A percentile compares a stretch with the other conserved stretches of the same genome.
phyloP scores from a whole-genome alignment of 2,888 invertebrate genomes.

The Lasioglossum calceatum region DNA sequence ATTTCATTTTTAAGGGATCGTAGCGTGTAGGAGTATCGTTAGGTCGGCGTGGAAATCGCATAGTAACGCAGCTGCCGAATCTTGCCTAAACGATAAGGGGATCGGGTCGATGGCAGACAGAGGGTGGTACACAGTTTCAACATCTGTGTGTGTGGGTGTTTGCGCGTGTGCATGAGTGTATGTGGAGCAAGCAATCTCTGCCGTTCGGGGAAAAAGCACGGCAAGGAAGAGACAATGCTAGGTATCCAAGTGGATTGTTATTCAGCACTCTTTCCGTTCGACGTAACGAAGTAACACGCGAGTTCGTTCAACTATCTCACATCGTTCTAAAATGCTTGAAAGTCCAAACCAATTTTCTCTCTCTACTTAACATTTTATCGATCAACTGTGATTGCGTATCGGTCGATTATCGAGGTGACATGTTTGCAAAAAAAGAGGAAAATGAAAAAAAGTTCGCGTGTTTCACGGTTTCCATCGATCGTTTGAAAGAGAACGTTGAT shows the following conservation, averaged over 20 bases:
- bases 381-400: slow-evolving; percentile 6
- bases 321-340: slow-evolving; percentile 2
- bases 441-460: not conserved
- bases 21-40: not conserved
- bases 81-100: not conserved
- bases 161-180: not conserved
- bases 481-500: not conserved
- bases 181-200: not conserved
- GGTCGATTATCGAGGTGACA: slow-evolving; percentile 2
- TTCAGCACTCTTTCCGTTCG: not conserved
- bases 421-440: not conserved
- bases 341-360: slow-evolving; percentile 9
- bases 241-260: slow-evolving; percentile 9
- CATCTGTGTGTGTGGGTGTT: not conserved
- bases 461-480: not conserved
- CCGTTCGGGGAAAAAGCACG: not conserved
- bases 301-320: slow-evolving; percentile 1
- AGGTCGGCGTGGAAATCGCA: not conserved
- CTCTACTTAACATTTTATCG: slow-evolving; percentile 13
- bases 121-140: not conserved
- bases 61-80: not conserved
- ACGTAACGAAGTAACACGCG: not conserved
- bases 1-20: not conserved
- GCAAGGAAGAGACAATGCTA: not conserved
- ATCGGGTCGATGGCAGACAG: not conserved